Conservation (phyloP, 2,113 vertebrate species). For the Pseudolaguvia tuberculata region DNA sequence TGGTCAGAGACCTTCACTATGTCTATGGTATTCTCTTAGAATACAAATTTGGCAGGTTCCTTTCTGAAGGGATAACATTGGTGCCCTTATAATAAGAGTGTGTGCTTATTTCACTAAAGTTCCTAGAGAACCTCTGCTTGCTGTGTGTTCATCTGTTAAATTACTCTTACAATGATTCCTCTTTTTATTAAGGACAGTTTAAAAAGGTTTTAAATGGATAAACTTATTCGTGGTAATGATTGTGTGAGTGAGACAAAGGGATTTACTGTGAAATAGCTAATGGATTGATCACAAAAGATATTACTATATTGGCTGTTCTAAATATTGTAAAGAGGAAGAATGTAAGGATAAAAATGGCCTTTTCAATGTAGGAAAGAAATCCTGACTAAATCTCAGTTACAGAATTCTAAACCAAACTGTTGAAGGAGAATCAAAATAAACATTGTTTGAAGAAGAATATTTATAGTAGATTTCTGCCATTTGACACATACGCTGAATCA, state of each 20-base stretch:
- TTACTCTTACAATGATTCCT: background rate
- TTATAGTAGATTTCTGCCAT: too few relatives aligned
- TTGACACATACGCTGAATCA: too few relatives aligned
- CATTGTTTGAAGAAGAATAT: too few relatives aligned
- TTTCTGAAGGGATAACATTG: background rate
- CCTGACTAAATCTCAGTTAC: background rate
- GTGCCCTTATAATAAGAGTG: background rate
- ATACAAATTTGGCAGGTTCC: slow-evolving; percentile 14
- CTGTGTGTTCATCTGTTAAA: slow-evolving; percentile 11
- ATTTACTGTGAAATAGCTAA: background rate
- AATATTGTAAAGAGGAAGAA: background rate
- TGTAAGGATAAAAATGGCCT: background rate
- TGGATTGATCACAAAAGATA: background rate
- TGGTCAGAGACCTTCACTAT: slow-evolving; percentile 20
- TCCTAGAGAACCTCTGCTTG: background rate
- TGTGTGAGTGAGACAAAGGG: background rate
- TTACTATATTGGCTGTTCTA: background rate
- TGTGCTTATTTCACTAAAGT: slow-evolving; percentile 6
- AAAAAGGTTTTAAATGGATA: background rate
- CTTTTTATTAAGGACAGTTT: background rate
- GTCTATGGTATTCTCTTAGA: slow-evolving; percentile 1
- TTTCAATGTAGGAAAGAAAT: too few relatives aligned
- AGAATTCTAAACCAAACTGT: too few relatives aligned
- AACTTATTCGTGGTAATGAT: background rate
- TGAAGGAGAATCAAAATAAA: too few relatives aligned